Conservation (phyloP, 2,888 invertebrate species). For the Hartigia nigra region DNA sequence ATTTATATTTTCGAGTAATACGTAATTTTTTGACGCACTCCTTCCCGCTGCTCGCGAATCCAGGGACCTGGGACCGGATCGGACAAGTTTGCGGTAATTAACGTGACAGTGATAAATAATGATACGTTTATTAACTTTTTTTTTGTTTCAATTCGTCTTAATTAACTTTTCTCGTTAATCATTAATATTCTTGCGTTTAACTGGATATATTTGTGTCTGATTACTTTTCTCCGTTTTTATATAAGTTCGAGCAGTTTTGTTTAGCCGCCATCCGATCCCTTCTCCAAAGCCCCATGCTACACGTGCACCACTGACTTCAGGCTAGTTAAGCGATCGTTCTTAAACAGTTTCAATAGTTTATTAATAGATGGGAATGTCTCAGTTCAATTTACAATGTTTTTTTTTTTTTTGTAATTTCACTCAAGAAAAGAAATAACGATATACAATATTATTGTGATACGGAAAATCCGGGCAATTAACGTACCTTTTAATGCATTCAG, state of each 20-base stretch:
- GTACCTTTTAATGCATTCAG: neutral
- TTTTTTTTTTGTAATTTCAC: neutral
- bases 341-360: neutral
- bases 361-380: neutral
- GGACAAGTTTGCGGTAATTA: slow-evolving; percentile 65
- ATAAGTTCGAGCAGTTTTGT: no score
- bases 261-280: neutral
- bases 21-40: neutral
- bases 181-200: neutral
- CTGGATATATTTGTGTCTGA: neutral
- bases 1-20: neutral
- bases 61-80: slow-evolving; percentile 55
- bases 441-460: neutral
- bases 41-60: slow-evolving; percentile 49
- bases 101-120: slow-evolving; percentile 21
- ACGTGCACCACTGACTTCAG: neutral
- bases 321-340: neutral
- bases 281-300: neutral
- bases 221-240: neutral
- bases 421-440: neutral
- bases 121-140: no score
- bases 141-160: neutral
- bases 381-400: neutral
- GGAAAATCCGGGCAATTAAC: neutral
- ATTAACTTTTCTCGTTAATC: neutral